Evolutionary conservation across 1,140 invertebrate genomes (phyloP), one percentile per base, ranked within the genome.

Genomic region (Melipona quadrifasciata): DNA sequence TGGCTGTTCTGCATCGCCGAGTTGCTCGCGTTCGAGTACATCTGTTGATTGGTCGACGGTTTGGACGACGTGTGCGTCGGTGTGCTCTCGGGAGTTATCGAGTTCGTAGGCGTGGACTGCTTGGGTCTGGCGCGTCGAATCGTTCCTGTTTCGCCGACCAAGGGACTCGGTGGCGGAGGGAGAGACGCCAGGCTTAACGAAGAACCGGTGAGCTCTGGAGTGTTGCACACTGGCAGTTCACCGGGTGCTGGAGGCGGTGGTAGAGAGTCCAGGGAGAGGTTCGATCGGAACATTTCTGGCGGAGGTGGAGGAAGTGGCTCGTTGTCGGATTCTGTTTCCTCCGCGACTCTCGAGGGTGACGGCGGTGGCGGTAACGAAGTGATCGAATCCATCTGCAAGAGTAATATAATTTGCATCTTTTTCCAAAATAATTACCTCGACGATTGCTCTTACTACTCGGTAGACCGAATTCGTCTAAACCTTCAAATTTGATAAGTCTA

Each of bases 161-260:
- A 61, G 80, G 93, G 93, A 92, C 95, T 93, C 5, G 96, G 96
- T 0, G 97, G 96, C 21, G 97, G 97, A 1, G 97, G 97, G 5
- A 97, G 92, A 8, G 96, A 97, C 53, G 95, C 95, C 17, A 97
- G 88, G 68, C 96, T 96, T 47, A 97, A 92, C 87, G 96, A 96
- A 0, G 97, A 97, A 3, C 96, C 97, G 24, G 95, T 96, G 0
- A 97, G 94, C 86, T 97, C 96, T 0, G 93, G 90, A 5, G 95
- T 95, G 21, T 95, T 95, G 79, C 96, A 95, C 16, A 94, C 91
- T 31, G 95, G 95, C 14, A 96, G 89, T 71, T 97, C 96, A 16
- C 95, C 95, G 0, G 96, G 96, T 6, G 97, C 97, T 1, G 97
- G 97, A 4, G 97, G 97, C 21, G 97, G 97, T 4, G 97, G 97